phyloP scores from a whole-genome alignment of 1,140 invertebrate genomes.

The Drosophila repletoides region DNA sequence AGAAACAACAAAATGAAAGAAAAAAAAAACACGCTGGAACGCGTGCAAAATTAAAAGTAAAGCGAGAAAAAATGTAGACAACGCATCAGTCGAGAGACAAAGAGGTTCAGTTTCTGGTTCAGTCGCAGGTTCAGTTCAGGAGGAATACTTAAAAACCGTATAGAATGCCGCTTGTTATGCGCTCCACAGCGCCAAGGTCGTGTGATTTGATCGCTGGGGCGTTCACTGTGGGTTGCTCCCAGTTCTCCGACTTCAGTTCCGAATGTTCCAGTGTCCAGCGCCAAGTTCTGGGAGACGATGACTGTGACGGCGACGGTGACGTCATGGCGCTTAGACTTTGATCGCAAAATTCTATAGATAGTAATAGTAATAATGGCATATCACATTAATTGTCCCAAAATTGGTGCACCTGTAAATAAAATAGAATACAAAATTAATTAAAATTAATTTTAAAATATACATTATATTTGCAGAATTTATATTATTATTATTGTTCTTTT shows the following conservation, averaged over 20 bases:
- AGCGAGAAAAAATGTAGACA: constrained; percentile 70
- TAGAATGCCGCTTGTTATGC: constrained; percentile 43
- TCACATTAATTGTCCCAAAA: too few species aligned
- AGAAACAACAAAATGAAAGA: too few species aligned
- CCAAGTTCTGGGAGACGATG: too few species aligned
- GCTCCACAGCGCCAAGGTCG: constrained; percentile 54
- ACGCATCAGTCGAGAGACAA: constrained; percentile 19
- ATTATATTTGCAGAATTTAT: too few species aligned
- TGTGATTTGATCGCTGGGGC: constrained; percentile 50
- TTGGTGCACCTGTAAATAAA: too few species aligned
- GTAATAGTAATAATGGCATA: too few species aligned
- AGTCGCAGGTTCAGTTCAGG: background rate
- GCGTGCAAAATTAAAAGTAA: constrained; percentile 78
- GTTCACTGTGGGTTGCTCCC: constrained; percentile 31
- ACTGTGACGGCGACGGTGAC: background rate
- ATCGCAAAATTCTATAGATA: background rate
- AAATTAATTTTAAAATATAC: too few species aligned
- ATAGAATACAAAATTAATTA: too few species aligned
- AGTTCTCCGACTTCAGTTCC: background rate
- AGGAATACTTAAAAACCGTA: constrained; percentile 11
- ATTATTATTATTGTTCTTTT: too few species aligned
- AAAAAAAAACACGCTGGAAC: constrained; percentile 49
- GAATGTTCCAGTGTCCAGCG: too few species aligned
- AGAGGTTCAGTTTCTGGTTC: constrained; percentile 21
- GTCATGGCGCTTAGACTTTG: constrained; percentile 8